Evolutionary conservation across 2,113 vertebrate genomes (phyloP), one percentile per base, ranked within the genome.

Genomic region (Sterrhoptilus dennistouni): DNA sequence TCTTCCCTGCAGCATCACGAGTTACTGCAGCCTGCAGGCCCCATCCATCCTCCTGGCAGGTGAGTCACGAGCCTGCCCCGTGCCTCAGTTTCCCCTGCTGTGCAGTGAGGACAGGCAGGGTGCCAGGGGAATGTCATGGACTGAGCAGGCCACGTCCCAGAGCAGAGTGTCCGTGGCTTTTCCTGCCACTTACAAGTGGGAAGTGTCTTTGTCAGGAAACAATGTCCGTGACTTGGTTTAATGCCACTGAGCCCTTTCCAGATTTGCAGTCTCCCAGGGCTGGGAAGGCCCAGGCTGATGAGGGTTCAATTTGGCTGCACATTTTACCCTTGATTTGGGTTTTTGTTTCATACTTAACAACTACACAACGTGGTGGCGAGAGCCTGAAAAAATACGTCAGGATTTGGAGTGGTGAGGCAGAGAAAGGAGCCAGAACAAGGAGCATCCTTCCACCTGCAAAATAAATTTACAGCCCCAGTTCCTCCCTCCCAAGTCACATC

Each of bases 61-160:
- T 36, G 63, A 93, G 68, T 78, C 50, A 80, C 2, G 3, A 76
- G 50, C 76, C 83, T 53, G 28, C 21, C 47, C 54, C 0, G 2
- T 82, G 93, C 91, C 89, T 95, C 95, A 89, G 93, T 95, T 94
- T 95, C 85, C 91, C 87, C 45, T 0, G 1, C 75, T n/a, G 52
- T 11, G 57, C 19, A 1, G 23, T 0, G 3, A 44, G 65, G 61
- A 80, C 2, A 0, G 47, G 87, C 66, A 79, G 68, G 79, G 23
- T 28, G 84, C 70, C 8, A 9, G 22, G 14, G 22, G 36, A 21
- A 15, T 45, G 78, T 29, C 7, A 1, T 9, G 27, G 57, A 33
- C 42, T 1, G 3, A 40, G 16, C 0, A 0, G 27, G 47, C 2
- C 14, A 12, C 4, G 4, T 57, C 50, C 85, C 15, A 3, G 49